Evolutionary conservation across 1,140 invertebrate species (phyloP), one percentile per base, ranked within the genome.

Genomic region (Heliconius eleuchia): DNA sequence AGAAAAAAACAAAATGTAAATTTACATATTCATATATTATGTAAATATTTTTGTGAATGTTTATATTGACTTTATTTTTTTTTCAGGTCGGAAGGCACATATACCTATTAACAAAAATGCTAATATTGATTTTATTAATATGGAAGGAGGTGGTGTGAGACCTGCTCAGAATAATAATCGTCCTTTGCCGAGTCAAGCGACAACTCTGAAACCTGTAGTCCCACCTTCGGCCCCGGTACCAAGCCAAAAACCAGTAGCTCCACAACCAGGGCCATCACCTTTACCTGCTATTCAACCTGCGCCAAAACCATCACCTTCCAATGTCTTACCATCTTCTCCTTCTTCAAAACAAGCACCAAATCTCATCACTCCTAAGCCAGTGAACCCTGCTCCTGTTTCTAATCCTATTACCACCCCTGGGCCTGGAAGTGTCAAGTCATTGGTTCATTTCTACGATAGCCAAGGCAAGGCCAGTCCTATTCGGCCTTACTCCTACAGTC

Each of bases 121-220:
- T 3, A 94, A 94, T 82, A 78, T 91, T 46, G 93, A 88, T 37
- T 94, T 94, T 80, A 94, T 94, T 72, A 93, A 93, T 74, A 94
- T 93, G 93, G 93, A 94, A 83, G 78, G 76, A 37, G 85, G 85
- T 73, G 84, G 82, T 1, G 66, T 79, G 23, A 52, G 80, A 23
- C 84, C 85, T 0, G 81, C 77, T 7, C 78, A 81, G 66, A 71
- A 37, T 23, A 73, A 74, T 72, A 52, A n/a, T 30, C 46, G 55
- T 11, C 80, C 80, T 55, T 19, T n/a, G 9, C 77, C 66, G 3
- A 60, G 75, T 16, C 73, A 83, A 46, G 76, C 42, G 39, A 72
- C 81, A 46, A 79, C 79, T 74, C 81, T 55, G 2, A 55, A 76
- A 71, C 82, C 81, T 9, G 73, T 78, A 19, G 73, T 79, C 52